A percentile compares a stretch with the other conserved stretches of the same genome.
phyloP scores from a whole-genome alignment of 2,888 invertebrate genomes.

The Sinhomidia bicolor region DNA sequence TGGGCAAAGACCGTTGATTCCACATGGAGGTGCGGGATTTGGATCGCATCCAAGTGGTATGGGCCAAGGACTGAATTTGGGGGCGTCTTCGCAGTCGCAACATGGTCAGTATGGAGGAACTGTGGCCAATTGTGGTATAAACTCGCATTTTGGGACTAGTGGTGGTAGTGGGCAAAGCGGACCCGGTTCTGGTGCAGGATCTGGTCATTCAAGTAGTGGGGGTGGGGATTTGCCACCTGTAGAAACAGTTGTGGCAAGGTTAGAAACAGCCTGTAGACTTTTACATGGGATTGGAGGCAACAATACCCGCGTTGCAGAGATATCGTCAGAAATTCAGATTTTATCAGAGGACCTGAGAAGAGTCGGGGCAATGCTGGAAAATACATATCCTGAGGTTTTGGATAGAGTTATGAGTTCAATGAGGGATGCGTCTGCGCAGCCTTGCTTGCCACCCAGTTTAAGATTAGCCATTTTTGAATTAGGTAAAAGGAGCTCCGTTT shows the following conservation, averaged over 20 bases:
- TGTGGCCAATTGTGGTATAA: not conserved
- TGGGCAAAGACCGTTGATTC: not conserved
- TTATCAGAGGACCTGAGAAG: conserved; percentile 77
- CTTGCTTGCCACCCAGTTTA: conserved; percentile 75
- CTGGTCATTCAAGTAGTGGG: not conserved
- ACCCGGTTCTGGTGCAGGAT: not conserved
- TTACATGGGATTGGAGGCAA: conserved; percentile 78
- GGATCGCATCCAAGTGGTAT: conserved; percentile 14
- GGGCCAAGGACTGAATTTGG: not conserved
- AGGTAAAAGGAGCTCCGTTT: too few species aligned
- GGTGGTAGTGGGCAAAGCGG: conserved; percentile 1
- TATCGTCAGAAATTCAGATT: conserved; percentile 77
- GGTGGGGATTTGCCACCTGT: conserved; percentile 78
- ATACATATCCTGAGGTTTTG: conserved; percentile 78
- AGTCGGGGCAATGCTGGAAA: conserved; percentile 78
- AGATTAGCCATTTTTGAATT: conserved; percentile 87
- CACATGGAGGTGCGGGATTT: conserved; percentile 23
- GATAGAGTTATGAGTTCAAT: conserved; percentile 79
- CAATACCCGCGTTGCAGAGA: conserved; percentile 77
- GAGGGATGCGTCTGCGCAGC: conserved; percentile 79
- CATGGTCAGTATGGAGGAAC: not conserved
- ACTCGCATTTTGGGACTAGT: conserved; percentile 8
- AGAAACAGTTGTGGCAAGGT: conserved; percentile 78
- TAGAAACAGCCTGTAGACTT: conserved; percentile 78
- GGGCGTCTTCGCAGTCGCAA: too few species aligned